Conservation (phyloP, 2,797 vertebrate genomes). For the Kryptopterus vitreolus region DNA sequence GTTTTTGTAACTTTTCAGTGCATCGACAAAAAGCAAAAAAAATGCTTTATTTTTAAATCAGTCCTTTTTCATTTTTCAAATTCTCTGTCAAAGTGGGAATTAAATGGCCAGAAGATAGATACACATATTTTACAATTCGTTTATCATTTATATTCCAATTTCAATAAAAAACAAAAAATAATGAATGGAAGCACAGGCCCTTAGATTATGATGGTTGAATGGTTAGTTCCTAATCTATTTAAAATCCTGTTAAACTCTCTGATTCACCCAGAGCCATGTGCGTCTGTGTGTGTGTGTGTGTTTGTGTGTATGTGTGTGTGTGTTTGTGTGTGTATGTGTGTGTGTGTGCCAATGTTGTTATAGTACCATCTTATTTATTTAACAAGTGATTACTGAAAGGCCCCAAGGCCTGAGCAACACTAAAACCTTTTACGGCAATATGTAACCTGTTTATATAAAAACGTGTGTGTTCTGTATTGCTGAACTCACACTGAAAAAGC, state of each 20-base stretch:
- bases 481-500: no score
- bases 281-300: slow-evolving; percentile 14
- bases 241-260: slow-evolving; percentile 15
- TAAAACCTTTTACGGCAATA: neutral
- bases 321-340: neutral
- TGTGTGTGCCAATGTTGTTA: slow-evolving; percentile 23
- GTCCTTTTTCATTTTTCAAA: no score
- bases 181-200: no score
- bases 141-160: no score
- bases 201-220: neutral
- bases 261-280: neutral
- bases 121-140: no score
- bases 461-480: neutral
- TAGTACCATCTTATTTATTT: slow-evolving; percentile 19
- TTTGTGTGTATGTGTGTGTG: slow-evolving; percentile 22
- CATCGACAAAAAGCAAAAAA: no score
- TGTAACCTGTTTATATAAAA: slow-evolving; percentile 12
- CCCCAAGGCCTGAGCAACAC: slow-evolving; percentile 4
- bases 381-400: slow-evolving; percentile 19
- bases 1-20: no score
- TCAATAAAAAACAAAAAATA: no score
- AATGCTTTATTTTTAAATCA: no score
- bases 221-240: slow-evolving; percentile 11
- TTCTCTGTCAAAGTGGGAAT: no score
- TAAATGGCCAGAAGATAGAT: no score